Conservation (phyloP, 2,113 vertebrate genomes). For the Phylloscopus trochilus region DNA sequence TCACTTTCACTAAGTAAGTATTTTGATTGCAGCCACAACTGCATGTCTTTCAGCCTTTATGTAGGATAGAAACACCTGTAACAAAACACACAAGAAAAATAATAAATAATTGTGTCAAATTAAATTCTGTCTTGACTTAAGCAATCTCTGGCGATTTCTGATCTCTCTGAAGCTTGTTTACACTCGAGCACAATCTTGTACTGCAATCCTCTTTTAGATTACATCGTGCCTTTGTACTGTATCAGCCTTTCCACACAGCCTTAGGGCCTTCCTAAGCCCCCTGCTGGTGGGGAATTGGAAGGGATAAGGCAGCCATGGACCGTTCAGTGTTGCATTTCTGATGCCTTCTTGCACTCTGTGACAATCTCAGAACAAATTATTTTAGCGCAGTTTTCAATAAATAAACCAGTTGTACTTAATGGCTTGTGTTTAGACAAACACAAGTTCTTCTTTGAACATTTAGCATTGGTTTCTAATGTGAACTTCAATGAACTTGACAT, state of each 20-base stretch:
- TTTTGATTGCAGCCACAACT: neutral
- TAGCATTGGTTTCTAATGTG: neutral
- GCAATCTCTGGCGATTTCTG: neutral
- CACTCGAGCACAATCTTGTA: neutral
- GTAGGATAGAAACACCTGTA: neutral
- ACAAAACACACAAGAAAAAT: neutral
- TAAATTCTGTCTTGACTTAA: neutral
- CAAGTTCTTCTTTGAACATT: fast-evolving
- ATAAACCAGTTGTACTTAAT: neutral
- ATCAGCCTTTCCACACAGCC: neutral
- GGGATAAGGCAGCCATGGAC: neutral
- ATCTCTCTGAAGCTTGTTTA: neutral
- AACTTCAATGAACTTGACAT: neutral
- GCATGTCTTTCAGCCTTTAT: neutral
- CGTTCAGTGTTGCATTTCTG: neutral
- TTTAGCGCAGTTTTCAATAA: neutral
- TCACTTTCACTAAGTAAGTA: constrained; percentile 70
- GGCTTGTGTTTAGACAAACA: too few relatives aligned
- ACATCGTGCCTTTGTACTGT: neutral
- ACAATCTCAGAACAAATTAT: neutral
- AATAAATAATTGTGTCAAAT: neutral
- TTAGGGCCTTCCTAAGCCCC: neutral
- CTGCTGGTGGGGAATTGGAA: neutral
- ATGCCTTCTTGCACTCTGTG: neutral
- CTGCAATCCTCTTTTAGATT: neutral